A percentile compares a stretch with the other conserved stretches of the same genome.
phyloP scores from a whole-genome alignment of 1,140 invertebrate species.

The Lineus longissimus region DNA sequence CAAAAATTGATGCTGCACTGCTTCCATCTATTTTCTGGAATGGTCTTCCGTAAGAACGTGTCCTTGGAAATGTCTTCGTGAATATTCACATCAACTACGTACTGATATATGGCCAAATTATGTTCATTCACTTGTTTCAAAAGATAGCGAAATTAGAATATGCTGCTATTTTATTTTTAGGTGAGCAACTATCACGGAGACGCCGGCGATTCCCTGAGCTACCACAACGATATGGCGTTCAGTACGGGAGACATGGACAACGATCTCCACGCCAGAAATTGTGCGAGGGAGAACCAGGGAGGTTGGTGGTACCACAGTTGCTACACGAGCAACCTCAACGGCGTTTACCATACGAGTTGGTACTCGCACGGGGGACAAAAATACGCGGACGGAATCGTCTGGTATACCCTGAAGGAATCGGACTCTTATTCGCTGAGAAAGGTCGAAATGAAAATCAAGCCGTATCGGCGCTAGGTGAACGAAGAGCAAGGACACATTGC shows the following conservation, averaged over 20 bases:
- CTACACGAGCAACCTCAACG: slow-evolving; percentile 63
- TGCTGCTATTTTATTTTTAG: neutral
- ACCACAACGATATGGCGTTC: slow-evolving; percentile 61
- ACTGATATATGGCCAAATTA: too few species aligned
- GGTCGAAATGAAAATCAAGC: slow-evolving; percentile 57
- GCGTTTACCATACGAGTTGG: slow-evolving; percentile 56
- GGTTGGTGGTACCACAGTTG: slow-evolving; percentile 68
- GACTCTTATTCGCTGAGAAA: slow-evolving; percentile 57
- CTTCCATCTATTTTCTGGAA: too few species aligned
- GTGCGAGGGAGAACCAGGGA: slow-evolving; percentile 60
- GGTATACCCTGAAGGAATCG: slow-evolving; percentile 59
- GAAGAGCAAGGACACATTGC: too few species aligned
- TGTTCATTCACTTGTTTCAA: too few species aligned
- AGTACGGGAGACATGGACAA: slow-evolving; percentile 63
- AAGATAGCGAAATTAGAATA: too few species aligned
- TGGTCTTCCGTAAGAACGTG: too few species aligned
- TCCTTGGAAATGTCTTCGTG: too few species aligned
- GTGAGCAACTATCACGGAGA: slow-evolving; percentile 58
- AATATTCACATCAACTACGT: too few species aligned
- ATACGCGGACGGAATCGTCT: slow-evolving; percentile 59
- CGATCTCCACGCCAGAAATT: slow-evolving; percentile 63
- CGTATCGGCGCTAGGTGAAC: neutral
- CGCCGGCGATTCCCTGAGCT: slow-evolving; percentile 60
- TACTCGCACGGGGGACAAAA: slow-evolving; percentile 34
- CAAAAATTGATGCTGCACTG: too few species aligned